Base-by-base conservation (phyloP, 53 echinoderm and acorn worm genomes). In the Zoroaster sp. region DNA sequence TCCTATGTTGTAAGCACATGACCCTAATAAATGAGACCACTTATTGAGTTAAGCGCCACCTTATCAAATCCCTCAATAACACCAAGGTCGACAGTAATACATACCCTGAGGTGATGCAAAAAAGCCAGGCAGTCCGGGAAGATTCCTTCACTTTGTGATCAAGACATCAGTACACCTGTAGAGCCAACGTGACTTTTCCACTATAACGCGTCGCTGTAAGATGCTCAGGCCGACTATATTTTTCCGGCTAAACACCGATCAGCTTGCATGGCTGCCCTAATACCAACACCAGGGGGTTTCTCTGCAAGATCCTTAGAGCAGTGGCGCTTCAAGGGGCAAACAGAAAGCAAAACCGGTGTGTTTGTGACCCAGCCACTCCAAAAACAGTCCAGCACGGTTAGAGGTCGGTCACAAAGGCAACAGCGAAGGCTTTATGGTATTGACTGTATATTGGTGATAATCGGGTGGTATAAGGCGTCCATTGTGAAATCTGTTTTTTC, bases 221-320 rank as follows among this genome's bases (percentile, higher is more conserved):
- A 59, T 59, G 8, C 63, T n/a, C n/a, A 25, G 49, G 15, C 34
- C 51, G 4, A 28, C 10, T 39, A 66, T 67, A 81, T 67, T 81
- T 66, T 67, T 44, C 66, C 68, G 34, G 66, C 68, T 81, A 81
- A 81, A 81, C 66, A 42, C 81, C 25, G 0, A 25, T 78, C 68
- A 44, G 66, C 67, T 67, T 44, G 68, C 67, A 23, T 32, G 44
- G 67, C 25, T 65, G 32, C 40, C 35, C 81, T 81, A 59, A 78
- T 59, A 25, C 32, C 40, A 67, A 30, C 43, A 42, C 66, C 81
- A 41, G 32, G 43, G 67, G 81, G 66, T 66, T 15, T 21, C 74
- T 3, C 11, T 43, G 41, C 28, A 25, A 59, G n/a, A 59, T 28
- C 63, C 63, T 59, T 25, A 21, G 35, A 17, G 18, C 52, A 12